These are phyloP conservation scores for Luscinia luscinia DNA, from an alignment of 2,797 vertebrate species.

Conservation along the genomic window DNA sequence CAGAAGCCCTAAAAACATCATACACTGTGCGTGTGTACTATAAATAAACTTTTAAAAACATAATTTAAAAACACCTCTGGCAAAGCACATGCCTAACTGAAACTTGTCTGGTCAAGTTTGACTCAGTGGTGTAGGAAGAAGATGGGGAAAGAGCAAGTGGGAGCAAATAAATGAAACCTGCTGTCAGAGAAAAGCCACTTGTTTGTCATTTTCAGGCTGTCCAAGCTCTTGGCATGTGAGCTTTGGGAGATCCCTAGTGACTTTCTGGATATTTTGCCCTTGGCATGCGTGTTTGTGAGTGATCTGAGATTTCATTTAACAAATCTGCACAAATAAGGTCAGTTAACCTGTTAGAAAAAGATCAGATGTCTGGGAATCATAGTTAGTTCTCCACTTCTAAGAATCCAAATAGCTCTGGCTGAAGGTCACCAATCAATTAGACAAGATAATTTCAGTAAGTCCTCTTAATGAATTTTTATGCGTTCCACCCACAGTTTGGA, in stretches of 20 bases:
- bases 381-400: neutral
- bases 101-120: conserved; percentile 43
- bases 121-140: conserved; percentile 60
- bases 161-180: conserved; percentile 52
- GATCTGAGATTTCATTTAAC: neutral
- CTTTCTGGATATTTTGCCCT: conserved; percentile 21
- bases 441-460: neutral
- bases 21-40: conserved; percentile 22
- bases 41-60: conserved; percentile 53
- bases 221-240: conserved; percentile 17
- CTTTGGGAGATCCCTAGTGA: neutral
- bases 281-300: neutral
- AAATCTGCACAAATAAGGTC: neutral
- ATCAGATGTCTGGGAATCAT: neutral
- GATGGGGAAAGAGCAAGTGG: conserved; percentile 50
- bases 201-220: conserved; percentile 32
- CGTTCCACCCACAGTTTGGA: neutral
- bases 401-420: neutral
- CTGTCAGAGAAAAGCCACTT: conserved; percentile 41
- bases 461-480: conserved; percentile 17
- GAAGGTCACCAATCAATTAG: neutral
- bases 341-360: neutral
- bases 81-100: conserved; percentile 55
- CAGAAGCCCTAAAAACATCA: neutral
- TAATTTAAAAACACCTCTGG: conserved; percentile 66